A percentile compares a stretch with the other conserved stretches of the same genome.
phyloP scores from a whole-genome alignment of 1,140 invertebrate species.

The Lanistes nyassanus region DNA sequence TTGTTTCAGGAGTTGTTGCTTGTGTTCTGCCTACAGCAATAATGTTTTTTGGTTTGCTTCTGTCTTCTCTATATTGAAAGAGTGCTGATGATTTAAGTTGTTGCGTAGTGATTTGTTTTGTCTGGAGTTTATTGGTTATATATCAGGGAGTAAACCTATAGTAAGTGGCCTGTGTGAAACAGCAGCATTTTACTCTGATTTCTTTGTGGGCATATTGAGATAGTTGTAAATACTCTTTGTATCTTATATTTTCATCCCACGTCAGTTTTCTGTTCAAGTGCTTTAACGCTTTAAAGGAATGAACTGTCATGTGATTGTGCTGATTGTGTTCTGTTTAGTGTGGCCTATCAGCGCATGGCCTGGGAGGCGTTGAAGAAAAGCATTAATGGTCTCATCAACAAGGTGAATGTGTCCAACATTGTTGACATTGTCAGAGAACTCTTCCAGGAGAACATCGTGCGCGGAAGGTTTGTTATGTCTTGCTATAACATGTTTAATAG shows the following conservation, averaged over 20 bases:
- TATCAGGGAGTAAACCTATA: no score
- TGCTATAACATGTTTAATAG: no score
- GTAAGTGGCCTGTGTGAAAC: no score
- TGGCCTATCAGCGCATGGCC: constrained; percentile 93
- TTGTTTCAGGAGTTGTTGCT: no score
- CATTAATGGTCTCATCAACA: constrained; percentile 98
- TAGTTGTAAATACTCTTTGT: background rate
- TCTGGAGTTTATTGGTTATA: no score
- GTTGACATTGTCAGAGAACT: constrained; percentile 91
- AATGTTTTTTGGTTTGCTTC: no score
- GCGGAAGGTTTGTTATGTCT: constrained; percentile 79
- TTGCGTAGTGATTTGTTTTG: no score
- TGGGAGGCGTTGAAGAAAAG: constrained; percentile 99
- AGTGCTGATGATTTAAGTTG: background rate
- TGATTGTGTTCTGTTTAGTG: constrained; percentile 68
- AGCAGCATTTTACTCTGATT: background rate
- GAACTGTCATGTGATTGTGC: constrained; percentile 1
- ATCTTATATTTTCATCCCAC: background rate
- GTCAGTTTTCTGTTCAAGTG: background rate
- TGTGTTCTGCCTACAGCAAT: no score
- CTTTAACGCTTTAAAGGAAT: background rate
- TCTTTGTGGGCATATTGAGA: background rate
- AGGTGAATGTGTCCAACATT: constrained; percentile 97
- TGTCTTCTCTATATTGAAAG: background rate
- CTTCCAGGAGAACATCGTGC: constrained; percentile 93